A percentile compares a stretch with the other conserved stretches of the same genome.
These are phyloP conservation scores for Archivesica marissinica DNA, from an alignment of 1,140 invertebrate species.

Conservation along the genomic window DNA sequence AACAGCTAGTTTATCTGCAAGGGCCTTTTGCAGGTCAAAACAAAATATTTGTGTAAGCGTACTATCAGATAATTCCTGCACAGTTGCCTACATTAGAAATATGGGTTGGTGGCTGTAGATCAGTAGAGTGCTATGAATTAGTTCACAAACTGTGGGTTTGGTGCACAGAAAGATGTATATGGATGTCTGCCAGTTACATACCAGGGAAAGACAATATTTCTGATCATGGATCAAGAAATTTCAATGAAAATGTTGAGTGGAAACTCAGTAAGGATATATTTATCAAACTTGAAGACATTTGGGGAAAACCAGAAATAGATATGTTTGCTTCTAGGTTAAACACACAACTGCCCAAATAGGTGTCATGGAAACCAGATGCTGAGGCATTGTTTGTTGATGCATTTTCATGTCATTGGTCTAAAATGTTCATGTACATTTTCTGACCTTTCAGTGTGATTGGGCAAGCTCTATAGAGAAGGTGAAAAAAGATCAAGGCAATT, in stretches of 20 bases:
- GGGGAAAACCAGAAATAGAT: neutral
- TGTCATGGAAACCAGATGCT: constrained; percentile 5
- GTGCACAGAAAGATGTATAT: neutral
- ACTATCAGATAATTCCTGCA: neutral
- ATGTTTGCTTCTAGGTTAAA: constrained; percentile 23
- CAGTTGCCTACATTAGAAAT: constrained; percentile 27
- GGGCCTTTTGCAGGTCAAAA: too few relatives aligned
- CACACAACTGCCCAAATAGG: constrained; percentile 1
- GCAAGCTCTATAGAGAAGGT: neutral
- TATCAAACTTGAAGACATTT: neutral
- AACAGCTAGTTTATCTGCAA: too few relatives aligned
- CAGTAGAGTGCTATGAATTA: neutral
- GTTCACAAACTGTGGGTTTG: neutral
- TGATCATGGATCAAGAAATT: neutral
- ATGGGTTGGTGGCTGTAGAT: neutral
- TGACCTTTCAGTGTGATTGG: constrained; percentile 13
- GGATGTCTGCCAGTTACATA: neutral
- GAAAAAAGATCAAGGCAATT: neutral
- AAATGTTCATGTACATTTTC: neutral
- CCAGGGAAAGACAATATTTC: neutral
- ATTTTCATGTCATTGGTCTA: neutral
- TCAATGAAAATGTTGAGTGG: constrained; percentile 10
- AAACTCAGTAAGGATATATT: neutral
- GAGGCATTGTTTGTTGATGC: constrained; percentile 10
- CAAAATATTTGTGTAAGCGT: constrained; percentile 15